phyloP scores from a whole-genome alignment of 2,113 vertebrate species.

The Grallaria varia region DNA sequence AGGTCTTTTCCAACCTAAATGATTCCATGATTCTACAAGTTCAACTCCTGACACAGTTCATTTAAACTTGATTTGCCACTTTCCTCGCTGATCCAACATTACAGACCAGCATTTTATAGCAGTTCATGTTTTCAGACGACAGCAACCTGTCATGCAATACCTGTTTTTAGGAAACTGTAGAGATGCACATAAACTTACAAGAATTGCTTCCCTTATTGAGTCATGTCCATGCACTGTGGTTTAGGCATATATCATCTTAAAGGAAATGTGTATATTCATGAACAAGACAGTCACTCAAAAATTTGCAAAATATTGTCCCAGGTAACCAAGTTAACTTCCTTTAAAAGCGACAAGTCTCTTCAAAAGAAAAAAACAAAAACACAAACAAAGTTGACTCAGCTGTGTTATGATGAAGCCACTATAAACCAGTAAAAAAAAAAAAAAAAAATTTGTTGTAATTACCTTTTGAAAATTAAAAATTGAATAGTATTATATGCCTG shows the following conservation, averaged over 20 bases:
- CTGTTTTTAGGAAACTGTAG: neutral
- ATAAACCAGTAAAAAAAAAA: neutral
- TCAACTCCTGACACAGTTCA: neutral
- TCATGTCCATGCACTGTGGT: constrained; percentile 35
- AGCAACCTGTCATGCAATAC: neutral
- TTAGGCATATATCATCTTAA: neutral
- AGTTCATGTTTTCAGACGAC: neutral
- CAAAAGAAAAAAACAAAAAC: neutral
- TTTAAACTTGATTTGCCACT: neutral
- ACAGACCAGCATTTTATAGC: neutral
- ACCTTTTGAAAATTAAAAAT: neutral
- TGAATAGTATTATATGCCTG: accelerated
- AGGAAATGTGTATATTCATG: neutral
- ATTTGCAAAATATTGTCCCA: neutral
- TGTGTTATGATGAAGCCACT: neutral
- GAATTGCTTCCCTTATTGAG: constrained; percentile 49
- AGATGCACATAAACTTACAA: neutral
- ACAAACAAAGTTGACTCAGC: neutral
- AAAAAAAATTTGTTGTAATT: neutral
- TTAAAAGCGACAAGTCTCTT: neutral
- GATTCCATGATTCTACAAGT: neutral
- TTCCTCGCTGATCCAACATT: neutral
- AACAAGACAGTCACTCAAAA: neutral
- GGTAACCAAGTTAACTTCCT: neutral
- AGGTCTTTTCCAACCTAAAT: neutral